Evolutionary conservation across 2,888 invertebrate genomes (phyloP).

Genomic region (Apamea sordens): DNA sequence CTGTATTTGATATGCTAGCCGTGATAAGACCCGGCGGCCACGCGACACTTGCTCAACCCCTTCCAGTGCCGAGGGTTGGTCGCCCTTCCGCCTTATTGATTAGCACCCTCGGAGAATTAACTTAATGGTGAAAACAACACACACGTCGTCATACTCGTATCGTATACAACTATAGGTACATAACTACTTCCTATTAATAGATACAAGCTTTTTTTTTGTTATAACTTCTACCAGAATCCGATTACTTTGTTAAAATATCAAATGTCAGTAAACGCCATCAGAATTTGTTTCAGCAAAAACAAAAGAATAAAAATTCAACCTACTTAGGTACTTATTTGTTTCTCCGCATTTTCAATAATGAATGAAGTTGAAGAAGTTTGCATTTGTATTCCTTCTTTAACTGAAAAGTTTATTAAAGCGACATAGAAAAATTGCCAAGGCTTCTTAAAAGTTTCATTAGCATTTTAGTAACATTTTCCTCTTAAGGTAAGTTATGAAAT

Average conservation of each 20-base stretch:
- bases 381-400: constrained; percentile 25
- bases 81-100: constrained; percentile 89
- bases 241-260: neutral
- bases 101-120: constrained; percentile 83
- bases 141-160: constrained; percentile 53
- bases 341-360: neutral
- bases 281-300: neutral
- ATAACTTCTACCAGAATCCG: neutral
- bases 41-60: constrained; percentile 89
- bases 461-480: constrained; percentile 5
- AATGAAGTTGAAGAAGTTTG: neutral
- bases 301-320: neutral
- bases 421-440: constrained; percentile 4
- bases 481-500: constrained; percentile 45
- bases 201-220: neutral
- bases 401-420: neutral
- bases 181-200: neutral
- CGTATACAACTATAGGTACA: neutral
- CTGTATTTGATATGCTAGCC: constrained; percentile 87
- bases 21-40: constrained; percentile 85
- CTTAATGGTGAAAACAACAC: constrained; percentile 80
- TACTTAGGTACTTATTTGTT: too few species aligned
- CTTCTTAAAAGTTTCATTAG: constrained; percentile 22
- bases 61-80: constrained; percentile 84
- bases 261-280: neutral